phyloP scores from a whole-genome alignment of 2,113 vertebrate species.

The Mus pahari region DNA sequence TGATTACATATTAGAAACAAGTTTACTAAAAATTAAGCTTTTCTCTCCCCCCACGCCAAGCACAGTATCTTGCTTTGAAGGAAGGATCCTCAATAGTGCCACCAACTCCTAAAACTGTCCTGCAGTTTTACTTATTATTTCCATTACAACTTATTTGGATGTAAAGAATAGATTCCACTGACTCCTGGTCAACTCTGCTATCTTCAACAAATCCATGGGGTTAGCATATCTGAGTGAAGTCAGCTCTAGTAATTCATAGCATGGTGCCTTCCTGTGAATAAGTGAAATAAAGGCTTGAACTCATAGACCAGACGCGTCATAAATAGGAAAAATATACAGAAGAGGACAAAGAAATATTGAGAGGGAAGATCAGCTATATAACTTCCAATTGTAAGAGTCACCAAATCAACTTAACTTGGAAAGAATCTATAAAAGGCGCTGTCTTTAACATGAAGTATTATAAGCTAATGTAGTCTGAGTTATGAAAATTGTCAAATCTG shows the following conservation, averaged over 20 bases:
- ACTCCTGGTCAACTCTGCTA: neutral
- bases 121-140: constrained; percentile 69
- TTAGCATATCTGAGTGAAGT: constrained; percentile 48
- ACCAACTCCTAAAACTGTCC: constrained; percentile 72
- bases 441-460: neutral
- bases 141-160: constrained; percentile 34
- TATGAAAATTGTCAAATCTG: neutral
- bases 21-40: constrained; percentile 54
- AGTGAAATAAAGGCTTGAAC: neutral
- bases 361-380: neutral
- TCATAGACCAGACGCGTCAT: neutral
- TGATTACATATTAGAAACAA: constrained; percentile 59
- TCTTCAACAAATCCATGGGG: neutral
- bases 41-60: neutral
- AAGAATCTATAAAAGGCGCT: neutral
- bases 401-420: neutral
- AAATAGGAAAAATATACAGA: neutral
- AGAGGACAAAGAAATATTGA: neutral
- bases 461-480: neutral
- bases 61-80: constrained; percentile 38
- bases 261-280: neutral
- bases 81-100: neutral
- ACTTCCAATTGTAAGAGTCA: neutral
- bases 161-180: constrained; percentile 68
- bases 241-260: neutral